phyloP scores from a whole-genome alignment of 2,113 vertebrate species.

The Anolis carolinensis region DNA sequence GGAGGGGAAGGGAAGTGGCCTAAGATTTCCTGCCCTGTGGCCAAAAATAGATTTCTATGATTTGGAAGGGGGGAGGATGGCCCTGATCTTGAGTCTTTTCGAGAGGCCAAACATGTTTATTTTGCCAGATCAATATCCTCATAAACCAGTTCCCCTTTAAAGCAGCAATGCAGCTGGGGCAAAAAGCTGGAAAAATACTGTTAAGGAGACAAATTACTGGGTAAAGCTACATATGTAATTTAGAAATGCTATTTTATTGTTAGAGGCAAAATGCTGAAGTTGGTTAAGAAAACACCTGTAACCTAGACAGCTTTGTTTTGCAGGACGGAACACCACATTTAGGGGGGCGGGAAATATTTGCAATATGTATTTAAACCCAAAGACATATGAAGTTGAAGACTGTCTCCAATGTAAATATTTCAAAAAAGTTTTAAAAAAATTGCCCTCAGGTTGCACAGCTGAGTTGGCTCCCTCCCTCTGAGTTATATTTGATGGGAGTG shows the following conservation, averaged over 20 bases:
- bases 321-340: not conserved
- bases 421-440: too few species aligned
- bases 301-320: not conserved
- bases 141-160: not conserved
- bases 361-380: not conserved
- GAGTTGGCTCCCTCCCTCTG: too few species aligned
- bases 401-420: too few species aligned
- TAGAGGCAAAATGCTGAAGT: not conserved
- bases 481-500: too few species aligned
- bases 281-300: not conserved
- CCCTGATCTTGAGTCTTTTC: not conserved
- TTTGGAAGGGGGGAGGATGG: not conserved
- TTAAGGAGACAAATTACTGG: not conserved
- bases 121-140: not conserved
- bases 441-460: too few species aligned
- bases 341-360: too few species aligned
- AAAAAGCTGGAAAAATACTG: not conserved
- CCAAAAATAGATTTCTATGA: not conserved
- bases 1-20: slow-evolving; percentile 1
- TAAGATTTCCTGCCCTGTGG: slow-evolving; percentile 1
- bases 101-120: not conserved
- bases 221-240: not conserved
- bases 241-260: not conserved
- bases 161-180: not conserved
- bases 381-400: not conserved